Evolutionary conservation across 1,140 invertebrate species (phyloP).

Genomic region (Panagrolaimus sp.): DNA sequence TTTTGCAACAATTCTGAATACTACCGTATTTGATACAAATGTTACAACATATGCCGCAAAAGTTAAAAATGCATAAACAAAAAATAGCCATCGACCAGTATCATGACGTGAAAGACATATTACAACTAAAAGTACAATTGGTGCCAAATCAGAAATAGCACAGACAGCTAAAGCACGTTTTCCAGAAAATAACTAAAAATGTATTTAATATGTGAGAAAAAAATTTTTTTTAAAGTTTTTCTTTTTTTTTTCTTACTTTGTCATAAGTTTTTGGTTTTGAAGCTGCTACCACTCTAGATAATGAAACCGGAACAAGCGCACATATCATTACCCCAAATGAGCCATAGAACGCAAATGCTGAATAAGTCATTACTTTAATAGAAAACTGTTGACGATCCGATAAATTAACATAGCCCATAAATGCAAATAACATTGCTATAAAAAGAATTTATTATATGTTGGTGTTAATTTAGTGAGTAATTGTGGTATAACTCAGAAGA

Average conservation of each 20-base stretch:
- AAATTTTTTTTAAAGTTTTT: slow-evolving; percentile 23
- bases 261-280: slow-evolving; percentile 41
- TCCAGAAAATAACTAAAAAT: slow-evolving; percentile 35
- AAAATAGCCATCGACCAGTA: slow-evolving; percentile 36
- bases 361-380: slow-evolving; percentile 35
- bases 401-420: slow-evolving; percentile 46
- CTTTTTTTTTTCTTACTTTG: slow-evolving; percentile 26
- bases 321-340: slow-evolving; percentile 50
- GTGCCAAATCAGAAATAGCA: slow-evolving; percentile 31
- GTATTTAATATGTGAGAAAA: not conserved
- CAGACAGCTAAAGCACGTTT: slow-evolving; percentile 41
- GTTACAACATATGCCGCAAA: slow-evolving; percentile 42
- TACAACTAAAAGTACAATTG: slow-evolving; percentile 32
- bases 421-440: slow-evolving; percentile 37
- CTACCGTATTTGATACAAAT: slow-evolving; percentile 42
- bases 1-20: slow-evolving; percentile 43
- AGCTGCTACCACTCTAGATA: slow-evolving; percentile 42
- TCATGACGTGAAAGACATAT: slow-evolving; percentile 43
- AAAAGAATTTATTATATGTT: not conserved
- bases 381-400: slow-evolving; percentile 29
- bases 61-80: slow-evolving; percentile 41
- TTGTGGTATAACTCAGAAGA: too few relatives aligned
- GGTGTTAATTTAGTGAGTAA: too few relatives aligned
- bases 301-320: slow-evolving; percentile 45
- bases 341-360: slow-evolving; percentile 50